Percentiles rank a stretch among this genome's conserved stretches.
Evolutionary conservation across 2,888 invertebrate genomes (phyloP).

Genomic region (Aelia acuminata): DNA sequence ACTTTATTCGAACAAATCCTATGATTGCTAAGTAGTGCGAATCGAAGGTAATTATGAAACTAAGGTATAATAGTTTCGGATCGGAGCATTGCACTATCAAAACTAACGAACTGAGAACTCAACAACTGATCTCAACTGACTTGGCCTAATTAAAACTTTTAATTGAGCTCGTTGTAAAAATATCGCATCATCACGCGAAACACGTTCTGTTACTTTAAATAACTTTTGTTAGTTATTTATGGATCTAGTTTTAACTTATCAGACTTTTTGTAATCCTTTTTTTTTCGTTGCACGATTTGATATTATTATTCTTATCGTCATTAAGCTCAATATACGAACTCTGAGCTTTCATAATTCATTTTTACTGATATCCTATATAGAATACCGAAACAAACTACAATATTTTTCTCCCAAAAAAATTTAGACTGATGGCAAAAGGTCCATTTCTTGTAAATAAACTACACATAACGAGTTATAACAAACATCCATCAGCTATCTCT

Average conservation of each 20-base stretch:
- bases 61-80: not conserved
- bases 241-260: not conserved
- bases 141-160: conserved; percentile 19
- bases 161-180: conserved; percentile 26
- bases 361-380: too few relatives aligned
- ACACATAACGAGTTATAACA: too few relatives aligned
- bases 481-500: too few relatives aligned
- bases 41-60: not conserved
- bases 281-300: too few relatives aligned
- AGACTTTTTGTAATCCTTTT: not conserved
- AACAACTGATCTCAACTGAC: not conserved
- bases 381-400: too few relatives aligned
- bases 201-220: not conserved
- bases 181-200: conserved; percentile 27
- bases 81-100: not conserved
- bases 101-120: not conserved
- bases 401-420: too few relatives aligned
- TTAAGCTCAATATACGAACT: too few relatives aligned
- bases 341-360: too few relatives aligned
- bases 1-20: too few relatives aligned
- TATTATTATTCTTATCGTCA: too few relatives aligned
- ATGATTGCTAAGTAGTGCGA: not conserved
- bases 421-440: too few relatives aligned
- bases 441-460: too few relatives aligned
- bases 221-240: not conserved